These are phyloP conservation scores for Corvus cornix DNA, from an alignment of 2,113 vertebrate species.

Conservation along the genomic window DNA sequence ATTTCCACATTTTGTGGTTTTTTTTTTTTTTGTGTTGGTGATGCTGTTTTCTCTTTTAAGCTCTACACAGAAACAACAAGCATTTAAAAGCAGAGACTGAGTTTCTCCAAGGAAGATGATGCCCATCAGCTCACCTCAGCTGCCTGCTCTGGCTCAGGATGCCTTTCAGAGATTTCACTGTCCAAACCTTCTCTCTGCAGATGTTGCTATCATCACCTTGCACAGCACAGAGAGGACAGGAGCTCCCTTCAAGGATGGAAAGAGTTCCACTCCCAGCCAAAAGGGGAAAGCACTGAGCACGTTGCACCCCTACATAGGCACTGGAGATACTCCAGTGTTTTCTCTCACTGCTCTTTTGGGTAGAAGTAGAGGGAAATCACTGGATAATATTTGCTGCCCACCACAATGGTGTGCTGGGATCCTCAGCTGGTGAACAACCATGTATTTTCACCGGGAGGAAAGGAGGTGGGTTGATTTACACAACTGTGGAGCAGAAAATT, in stretches of 20 bases:
- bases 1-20: background rate
- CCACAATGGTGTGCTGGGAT: background rate
- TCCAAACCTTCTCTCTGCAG: background rate
- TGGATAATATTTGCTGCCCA: fast-evolving
- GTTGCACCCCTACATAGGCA: fast-evolving
- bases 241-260: background rate
- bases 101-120: background rate
- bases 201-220: background rate
- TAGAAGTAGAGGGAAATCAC: background rate
- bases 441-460: background rate
- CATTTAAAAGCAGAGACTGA: background rate
- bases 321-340: background rate
- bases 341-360: background rate
- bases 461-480: background rate
- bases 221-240: fast-evolving
- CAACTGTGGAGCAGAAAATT: background rate
- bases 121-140: background rate
- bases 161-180: background rate
- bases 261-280: background rate
- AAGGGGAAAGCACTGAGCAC: background rate
- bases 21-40: too few relatives aligned
- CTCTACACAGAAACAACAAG: background rate
- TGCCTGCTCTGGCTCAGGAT: background rate
- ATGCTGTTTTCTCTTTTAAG: background rate
- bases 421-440: background rate